phyloP scores from a whole-genome alignment of 2,888 invertebrate species.

The Theodoxus fluviatilis region DNA sequence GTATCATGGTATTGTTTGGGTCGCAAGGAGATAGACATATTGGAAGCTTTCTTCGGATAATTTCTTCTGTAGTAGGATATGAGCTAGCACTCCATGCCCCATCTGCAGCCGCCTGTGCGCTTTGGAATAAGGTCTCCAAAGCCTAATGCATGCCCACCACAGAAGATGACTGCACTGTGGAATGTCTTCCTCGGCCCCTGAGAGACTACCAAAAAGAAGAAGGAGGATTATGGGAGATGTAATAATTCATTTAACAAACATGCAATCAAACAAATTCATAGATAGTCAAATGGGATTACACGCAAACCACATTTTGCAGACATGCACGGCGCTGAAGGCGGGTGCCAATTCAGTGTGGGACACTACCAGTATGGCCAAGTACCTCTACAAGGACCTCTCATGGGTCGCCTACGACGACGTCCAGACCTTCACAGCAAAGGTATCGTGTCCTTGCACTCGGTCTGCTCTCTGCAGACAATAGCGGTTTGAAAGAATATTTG shows the following conservation, averaged over 20 bases:
- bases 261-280: neutral
- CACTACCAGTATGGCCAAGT: slow-evolving; percentile 27
- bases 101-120: too few species aligned
- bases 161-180: neutral
- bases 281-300: neutral
- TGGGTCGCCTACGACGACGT: slow-evolving; percentile 37
- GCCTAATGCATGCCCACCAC: too few species aligned
- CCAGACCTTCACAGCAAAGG: slow-evolving; percentile 31
- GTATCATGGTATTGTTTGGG: too few species aligned
- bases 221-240: too few species aligned
- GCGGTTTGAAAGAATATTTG: too few species aligned
- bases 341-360: slow-evolving; percentile 31
- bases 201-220: neutral
- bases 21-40: too few species aligned
- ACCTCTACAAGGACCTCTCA: slow-evolving; percentile 30
- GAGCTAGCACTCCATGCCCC: too few species aligned
- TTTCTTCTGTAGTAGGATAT: too few species aligned
- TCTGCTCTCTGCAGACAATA: too few species aligned
- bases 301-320: slow-evolving; percentile 19
- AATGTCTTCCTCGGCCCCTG: neutral
- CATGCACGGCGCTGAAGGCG: slow-evolving; percentile 27
- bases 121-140: neutral
- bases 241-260: too few species aligned
- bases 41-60: too few species aligned
- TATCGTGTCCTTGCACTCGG: slow-evolving; percentile 5